phyloP scores from a whole-genome alignment of 2,888 invertebrate species.

The Lepidocyrtinus sp. region DNA sequence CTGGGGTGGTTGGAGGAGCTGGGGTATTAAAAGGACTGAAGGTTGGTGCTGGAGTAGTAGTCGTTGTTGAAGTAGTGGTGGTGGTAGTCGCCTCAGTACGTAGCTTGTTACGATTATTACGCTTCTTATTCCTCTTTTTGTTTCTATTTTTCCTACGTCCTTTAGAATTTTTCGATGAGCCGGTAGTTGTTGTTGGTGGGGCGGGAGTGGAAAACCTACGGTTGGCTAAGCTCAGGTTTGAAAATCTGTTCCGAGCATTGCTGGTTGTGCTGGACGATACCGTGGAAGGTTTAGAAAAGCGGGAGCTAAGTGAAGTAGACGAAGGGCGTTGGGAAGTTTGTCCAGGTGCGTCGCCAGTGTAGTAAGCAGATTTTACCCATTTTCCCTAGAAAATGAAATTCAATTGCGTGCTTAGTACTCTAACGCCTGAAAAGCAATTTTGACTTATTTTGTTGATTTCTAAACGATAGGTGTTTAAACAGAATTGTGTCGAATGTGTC shows the following conservation, averaged over 20 bases:
- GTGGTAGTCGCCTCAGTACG: conserved; percentile 71
- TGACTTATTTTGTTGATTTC: too few relatives aligned
- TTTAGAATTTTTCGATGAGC: conserved; percentile 64
- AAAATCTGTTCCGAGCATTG: conserved; percentile 58
- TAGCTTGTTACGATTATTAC: conserved; percentile 65
- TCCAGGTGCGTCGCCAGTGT: conserved; percentile 64
- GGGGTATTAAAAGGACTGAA: conserved; percentile 76
- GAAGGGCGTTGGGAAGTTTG: conserved; percentile 4
- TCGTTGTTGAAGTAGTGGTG: conserved; percentile 74
- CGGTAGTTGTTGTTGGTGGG: conserved; percentile 69
- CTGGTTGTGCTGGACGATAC: conserved; percentile 19
- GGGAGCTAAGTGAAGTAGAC: conserved; percentile 32
- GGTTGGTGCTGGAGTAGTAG: conserved; percentile 71
- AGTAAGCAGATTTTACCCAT: conserved; percentile 80
- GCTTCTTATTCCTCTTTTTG: conserved; percentile 58
- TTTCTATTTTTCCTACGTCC: conserved; percentile 54
- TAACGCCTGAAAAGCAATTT: too few relatives aligned
- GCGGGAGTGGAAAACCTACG: conserved; percentile 68
- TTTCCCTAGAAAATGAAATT: conserved; percentile 75
- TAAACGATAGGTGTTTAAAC: too few relatives aligned
- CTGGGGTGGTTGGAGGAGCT: conserved; percentile 90
- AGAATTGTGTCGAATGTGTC: too few relatives aligned
- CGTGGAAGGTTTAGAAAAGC: conserved; percentile 48
- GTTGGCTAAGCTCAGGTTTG: conserved; percentile 54
- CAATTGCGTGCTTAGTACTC: not conserved